Evolutionary conservation across 2,888 invertebrate genomes (phyloP).

Genomic region (Heliconius cydno): DNA sequence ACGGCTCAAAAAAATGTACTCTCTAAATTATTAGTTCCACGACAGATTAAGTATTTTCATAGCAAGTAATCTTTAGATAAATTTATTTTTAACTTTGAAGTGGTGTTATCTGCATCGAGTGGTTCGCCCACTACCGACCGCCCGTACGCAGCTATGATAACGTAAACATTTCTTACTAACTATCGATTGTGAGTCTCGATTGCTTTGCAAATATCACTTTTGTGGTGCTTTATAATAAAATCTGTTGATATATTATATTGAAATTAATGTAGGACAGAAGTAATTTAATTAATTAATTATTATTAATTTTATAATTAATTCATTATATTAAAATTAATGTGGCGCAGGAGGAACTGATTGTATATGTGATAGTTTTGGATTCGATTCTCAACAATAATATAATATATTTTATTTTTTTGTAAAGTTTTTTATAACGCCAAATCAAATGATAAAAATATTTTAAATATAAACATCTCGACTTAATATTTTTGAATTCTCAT

Average conservation of each 20-base stretch:
- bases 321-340: not conserved
- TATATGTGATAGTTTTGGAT: not conserved
- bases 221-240: not conserved
- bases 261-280: too few species aligned
- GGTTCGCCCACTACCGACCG: constrained; percentile 43
- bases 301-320: too few species aligned
- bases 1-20: not conserved
- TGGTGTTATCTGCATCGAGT: constrained; percentile 46
- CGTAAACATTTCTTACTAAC: constrained; percentile 32
- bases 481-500: too few species aligned
- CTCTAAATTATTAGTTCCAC: constrained; percentile 17
- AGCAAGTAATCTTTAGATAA: constrained; percentile 39
- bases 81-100: constrained; percentile 47
- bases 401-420: not conserved
- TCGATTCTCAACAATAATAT: not conserved
- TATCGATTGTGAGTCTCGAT: constrained; percentile 27
- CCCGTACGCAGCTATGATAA: constrained; percentile 39
- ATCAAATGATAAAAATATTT: not conserved
- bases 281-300: too few species aligned
- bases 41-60: constrained; percentile 19
- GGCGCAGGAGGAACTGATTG: not conserved
- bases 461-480: too few species aligned
- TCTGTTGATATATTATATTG: too few species aligned
- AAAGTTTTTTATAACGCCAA: not conserved
- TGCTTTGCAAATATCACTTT: constrained; percentile 17